Percentiles rank a stretch among this genome's conserved stretches.
Evolutionary conservation across 2,113 vertebrate species (phyloP).

Genomic region (Nycticryphes semicollaris): DNA sequence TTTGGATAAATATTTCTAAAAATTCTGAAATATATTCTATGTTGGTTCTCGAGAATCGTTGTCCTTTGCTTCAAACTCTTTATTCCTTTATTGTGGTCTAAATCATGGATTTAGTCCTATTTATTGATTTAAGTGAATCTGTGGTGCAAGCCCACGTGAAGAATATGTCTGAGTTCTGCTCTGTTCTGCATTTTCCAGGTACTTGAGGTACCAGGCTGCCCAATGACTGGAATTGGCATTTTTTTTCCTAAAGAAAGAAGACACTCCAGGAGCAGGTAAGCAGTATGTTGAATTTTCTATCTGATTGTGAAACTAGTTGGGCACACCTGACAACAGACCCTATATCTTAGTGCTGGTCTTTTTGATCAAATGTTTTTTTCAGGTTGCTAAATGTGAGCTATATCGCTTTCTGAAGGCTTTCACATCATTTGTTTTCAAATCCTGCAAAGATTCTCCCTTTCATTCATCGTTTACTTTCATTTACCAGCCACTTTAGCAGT

Average conservation of each 20-base stretch:
- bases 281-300: background rate
- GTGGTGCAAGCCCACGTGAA: fast-evolving
- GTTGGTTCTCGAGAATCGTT: background rate
- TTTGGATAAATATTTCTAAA: background rate
- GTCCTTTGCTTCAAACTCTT: background rate
- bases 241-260: background rate
- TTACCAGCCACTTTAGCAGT: background rate
- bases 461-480: background rate
- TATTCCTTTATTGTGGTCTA: background rate
- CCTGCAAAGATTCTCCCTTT: background rate
- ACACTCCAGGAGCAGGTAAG: background rate
- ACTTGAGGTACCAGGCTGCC: background rate
- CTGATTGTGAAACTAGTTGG: background rate
- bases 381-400: background rate
- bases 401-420: background rate
- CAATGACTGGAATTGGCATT: background rate
- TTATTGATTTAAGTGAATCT: background rate
- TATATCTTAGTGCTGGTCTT: background rate
- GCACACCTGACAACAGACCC: background rate
- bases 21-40: background rate
- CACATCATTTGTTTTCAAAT: background rate
- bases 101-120: background rate
- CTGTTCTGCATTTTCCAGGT: background rate
- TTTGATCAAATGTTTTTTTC: background rate
- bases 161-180: background rate